Evolutionary conservation across 2,797 vertebrate species (phyloP).

Genomic region (Eulemur coronatus): DNA sequence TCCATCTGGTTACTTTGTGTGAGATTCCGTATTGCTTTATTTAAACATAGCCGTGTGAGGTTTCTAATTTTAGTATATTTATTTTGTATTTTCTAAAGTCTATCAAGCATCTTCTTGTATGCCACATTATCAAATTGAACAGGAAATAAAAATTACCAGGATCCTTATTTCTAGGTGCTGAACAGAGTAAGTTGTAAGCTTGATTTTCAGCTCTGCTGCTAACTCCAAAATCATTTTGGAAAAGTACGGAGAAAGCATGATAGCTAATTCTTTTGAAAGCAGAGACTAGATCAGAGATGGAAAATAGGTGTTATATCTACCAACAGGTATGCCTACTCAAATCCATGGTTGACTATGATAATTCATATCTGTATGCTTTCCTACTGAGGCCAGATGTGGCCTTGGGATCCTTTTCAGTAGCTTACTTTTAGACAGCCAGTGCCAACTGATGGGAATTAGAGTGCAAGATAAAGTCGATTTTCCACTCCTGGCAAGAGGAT

Average conservation of each 20-base stretch:
- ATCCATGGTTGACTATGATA: neutral
- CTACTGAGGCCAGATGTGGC: neutral
- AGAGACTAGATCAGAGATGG: neutral
- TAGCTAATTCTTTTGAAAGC: neutral
- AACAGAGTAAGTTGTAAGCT: neutral
- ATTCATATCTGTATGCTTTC: neutral
- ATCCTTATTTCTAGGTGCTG: neutral
- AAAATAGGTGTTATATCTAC: neutral
- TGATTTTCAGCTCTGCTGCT: neutral
- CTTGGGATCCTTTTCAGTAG: neutral
- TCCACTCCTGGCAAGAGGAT: neutral
- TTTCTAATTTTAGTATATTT: neutral
- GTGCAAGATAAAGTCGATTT: neutral
- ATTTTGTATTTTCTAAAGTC: neutral
- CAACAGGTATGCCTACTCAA: neutral
- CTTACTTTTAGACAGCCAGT: neutral
- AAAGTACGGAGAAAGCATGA: neutral
- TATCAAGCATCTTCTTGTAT: neutral
- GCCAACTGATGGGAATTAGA: neutral
- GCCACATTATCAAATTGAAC: neutral
- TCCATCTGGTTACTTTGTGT: neutral
- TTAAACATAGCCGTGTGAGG: neutral
- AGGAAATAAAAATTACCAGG: constrained; percentile 4
- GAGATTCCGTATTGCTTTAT: neutral
- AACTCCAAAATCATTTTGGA: constrained; percentile 19